Conservation (phyloP, 2,888 invertebrate species). For the Diaprepes abbreviatus region DNA sequence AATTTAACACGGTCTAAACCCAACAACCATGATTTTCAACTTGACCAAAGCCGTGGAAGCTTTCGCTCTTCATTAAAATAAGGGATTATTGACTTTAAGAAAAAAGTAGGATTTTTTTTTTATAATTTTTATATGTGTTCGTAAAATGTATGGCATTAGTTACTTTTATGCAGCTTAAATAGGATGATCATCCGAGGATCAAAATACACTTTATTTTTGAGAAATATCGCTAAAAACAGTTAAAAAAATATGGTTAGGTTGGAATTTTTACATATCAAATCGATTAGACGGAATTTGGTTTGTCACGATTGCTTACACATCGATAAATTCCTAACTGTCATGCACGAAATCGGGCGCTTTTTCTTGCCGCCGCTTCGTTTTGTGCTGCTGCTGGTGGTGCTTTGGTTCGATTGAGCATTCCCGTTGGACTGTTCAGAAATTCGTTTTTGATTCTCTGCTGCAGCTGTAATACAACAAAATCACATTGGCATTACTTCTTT, state of each 20-base stretch:
- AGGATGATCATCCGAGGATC: background rate
- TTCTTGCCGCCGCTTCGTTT: slow-evolving; percentile 67
- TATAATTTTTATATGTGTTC: no score
- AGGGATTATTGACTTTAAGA: no score
- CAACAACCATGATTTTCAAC: no score
- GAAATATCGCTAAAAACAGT: background rate
- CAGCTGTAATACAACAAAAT: slow-evolving; percentile 43
- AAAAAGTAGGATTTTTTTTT: no score
- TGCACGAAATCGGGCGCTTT: slow-evolving; percentile 72
- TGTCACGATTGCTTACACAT: slow-evolving; percentile 76
- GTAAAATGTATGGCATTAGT: no score
- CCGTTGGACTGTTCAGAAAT: slow-evolving; percentile 60
- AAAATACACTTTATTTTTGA: no score
- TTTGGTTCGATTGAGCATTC: slow-evolving; percentile 63
- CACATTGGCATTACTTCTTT: no score
- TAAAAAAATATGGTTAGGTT: background rate
- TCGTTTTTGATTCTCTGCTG: slow-evolving; percentile 46
- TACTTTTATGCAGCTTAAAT: background rate
- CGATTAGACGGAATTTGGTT: slow-evolving; percentile 39
- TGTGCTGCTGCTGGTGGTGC: slow-evolving; percentile 68
- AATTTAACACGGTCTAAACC: no score
- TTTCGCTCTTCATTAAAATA: no score
- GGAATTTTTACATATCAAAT: background rate
- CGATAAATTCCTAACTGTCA: slow-evolving; percentile 73
- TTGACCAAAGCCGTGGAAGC: no score